phyloP scores from a whole-genome alignment of 2,797 vertebrate species.

The Pteronotus mesoamericanus region DNA sequence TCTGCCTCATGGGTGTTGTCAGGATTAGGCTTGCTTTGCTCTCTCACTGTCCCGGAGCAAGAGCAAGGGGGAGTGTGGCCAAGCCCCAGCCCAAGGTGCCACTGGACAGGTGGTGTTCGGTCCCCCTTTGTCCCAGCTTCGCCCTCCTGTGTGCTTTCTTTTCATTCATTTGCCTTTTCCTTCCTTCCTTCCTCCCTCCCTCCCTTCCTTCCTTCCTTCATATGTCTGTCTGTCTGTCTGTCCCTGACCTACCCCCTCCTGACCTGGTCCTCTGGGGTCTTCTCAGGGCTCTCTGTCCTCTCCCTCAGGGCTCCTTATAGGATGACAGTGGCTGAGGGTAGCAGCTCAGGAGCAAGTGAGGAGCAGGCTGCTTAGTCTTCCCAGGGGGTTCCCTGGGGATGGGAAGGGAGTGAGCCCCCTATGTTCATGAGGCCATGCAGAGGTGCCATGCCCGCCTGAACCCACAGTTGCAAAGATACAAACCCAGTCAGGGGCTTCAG shows the following conservation, averaged over 20 bases:
- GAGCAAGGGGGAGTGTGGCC: accelerated
- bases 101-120: accelerated
- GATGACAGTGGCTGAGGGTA: not conserved
- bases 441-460: accelerated
- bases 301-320: not conserved
- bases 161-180: not conserved
- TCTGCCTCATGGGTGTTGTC: not conserved
- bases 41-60: not conserved
- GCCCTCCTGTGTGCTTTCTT: not conserved
- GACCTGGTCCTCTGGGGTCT: not conserved
- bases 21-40: not conserved
- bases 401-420: not conserved
- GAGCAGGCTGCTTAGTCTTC: not conserved
- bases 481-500: not conserved
- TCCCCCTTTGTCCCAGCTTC: accelerated
- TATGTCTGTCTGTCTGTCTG: not conserved
- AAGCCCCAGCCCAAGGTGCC: accelerated
- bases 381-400: not conserved
- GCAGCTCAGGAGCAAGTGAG: not conserved
- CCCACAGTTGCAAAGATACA: not conserved
- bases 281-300: not conserved
- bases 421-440: not conserved
- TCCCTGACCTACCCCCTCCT: not conserved
- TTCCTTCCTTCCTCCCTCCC: not conserved
- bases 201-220: not conserved